A percentile compares a stretch with the other conserved stretches of the same genome.
Conservation (phyloP, 2,113 vertebrate species). For the Mungos mungo region DNA sequence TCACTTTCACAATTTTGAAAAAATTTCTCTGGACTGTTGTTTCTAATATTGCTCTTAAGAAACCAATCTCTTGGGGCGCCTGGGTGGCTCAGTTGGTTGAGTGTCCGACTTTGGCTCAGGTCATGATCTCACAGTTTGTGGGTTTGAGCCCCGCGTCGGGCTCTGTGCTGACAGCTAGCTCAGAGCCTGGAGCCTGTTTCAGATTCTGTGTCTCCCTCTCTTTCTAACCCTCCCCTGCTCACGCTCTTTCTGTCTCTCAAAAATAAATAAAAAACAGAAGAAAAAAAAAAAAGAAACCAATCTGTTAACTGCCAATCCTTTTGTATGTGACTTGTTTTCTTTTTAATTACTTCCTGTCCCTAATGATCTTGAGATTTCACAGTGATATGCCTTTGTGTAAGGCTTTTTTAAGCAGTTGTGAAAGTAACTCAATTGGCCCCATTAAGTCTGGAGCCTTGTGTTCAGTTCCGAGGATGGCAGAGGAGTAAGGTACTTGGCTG, state of each 20-base stretch:
- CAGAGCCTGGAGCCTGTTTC: no score
- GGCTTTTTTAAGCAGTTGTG: background rate
- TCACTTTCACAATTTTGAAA: slow-evolving; percentile 44
- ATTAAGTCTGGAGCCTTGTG: background rate
- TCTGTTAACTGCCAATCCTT: background rate
- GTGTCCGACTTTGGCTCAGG: no score
- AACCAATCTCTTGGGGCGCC: background rate
- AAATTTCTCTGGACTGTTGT: background rate
- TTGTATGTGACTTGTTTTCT: background rate
- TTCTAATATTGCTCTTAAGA: background rate
- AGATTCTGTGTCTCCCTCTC: no score
- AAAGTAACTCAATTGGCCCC: background rate
- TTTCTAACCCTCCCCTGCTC: no score
- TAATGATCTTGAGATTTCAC: slow-evolving; percentile 4
- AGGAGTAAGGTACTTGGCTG: background rate
- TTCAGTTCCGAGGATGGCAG: background rate
- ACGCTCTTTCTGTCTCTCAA: no score
- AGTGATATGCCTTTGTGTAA: background rate
- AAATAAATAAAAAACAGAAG: no score
- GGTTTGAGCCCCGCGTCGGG: no score
- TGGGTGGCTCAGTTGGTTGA: no score
- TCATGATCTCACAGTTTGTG: no score
- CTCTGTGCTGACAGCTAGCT: no score
- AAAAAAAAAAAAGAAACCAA: background rate
- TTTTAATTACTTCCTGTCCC: background rate